These are phyloP conservation scores for Scaptomyza caliginosa DNA, from an alignment of 2,888 invertebrate genomes.

Conservation along the genomic window DNA sequence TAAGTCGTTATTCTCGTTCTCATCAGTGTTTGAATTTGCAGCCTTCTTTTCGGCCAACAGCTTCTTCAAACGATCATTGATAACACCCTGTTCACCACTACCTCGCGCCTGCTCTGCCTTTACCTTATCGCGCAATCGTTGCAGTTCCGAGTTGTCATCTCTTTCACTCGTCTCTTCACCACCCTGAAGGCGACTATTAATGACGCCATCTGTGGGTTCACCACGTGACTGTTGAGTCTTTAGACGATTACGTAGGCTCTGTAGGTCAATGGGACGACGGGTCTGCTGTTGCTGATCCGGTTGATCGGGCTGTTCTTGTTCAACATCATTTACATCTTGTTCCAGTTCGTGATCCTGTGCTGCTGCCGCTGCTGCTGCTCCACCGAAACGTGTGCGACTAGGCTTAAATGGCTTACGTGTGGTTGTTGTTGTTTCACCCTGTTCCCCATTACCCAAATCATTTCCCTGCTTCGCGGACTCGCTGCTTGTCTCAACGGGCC, in stretches of 20 bases:
- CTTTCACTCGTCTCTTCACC: slow-evolving; percentile 27
- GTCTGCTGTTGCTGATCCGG: background rate
- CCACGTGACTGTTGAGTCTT: slow-evolving; percentile 57
- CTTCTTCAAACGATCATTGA: slow-evolving; percentile 70
- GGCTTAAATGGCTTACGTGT: slow-evolving; percentile 56
- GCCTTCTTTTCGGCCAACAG: slow-evolving; percentile 58
- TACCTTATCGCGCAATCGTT: slow-evolving; percentile 64
- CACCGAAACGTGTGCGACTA: slow-evolving; percentile 36
- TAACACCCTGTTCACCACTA: slow-evolving; percentile 59
- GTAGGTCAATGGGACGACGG: slow-evolving; percentile 44
- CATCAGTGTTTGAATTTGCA: background rate
- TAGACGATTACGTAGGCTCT: slow-evolving; percentile 62
- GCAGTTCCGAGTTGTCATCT: slow-evolving; percentile 49
- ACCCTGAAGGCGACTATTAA: slow-evolving; percentile 39
- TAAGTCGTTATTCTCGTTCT: background rate
- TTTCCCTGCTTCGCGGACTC: slow-evolving; percentile 4
- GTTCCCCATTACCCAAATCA: background rate
- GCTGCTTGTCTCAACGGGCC: slow-evolving; percentile 57
- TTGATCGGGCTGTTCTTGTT: slow-evolving; percentile 1
- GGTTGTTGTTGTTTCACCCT: slow-evolving; percentile 16
- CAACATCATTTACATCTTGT: background rate
- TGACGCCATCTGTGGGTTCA: slow-evolving; percentile 42
- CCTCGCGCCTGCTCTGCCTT: slow-evolving; percentile 61
- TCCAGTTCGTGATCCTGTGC: slow-evolving; percentile 4
- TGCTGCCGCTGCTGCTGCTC: background rate